Base-by-base conservation (phyloP, 1,140 invertebrate species). In the Lepidurus packardi region DNA sequence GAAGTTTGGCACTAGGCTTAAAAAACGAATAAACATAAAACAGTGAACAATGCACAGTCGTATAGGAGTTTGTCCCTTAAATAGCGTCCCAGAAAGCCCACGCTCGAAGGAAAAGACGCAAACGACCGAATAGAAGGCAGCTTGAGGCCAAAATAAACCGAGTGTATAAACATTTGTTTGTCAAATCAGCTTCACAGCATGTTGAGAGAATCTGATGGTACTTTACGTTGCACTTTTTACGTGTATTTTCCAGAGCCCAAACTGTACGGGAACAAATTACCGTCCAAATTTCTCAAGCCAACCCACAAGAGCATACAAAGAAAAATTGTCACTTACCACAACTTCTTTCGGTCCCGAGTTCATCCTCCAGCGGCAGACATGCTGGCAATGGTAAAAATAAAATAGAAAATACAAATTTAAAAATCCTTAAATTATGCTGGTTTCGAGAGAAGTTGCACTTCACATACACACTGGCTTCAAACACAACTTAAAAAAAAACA, bases 281-380 rank as follows among this genome's bases (percentile, higher is more conserved):
- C 90, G 7, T 85, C 87, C 74, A 86, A 86, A 80, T 87, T 87
- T 13, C 83, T 93, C 77, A 86, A 84, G 43, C 88, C 91, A 0
- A 84, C 84, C 76, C 86, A 87, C 80, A 84, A 86, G 78, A 88
- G 88, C 79, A 89, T 92, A 9, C 88, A 89, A 82, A 86, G 88
- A 81, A 92, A 92, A 85, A 92, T 93, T 78, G 89, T 92, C 0
- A 85, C 89, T 9, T 91, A 90, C 82, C 92, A 94, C 84, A 93
- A 94, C 84, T 91, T 90, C 82, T 93, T 93, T 83, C 87, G 93
- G 73, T 87, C 89, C 1, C 89, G 89, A 82, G 93, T 94, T 21
- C 85, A 88, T 76, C 93, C 93, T 0, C 85, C 88, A 21, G 92
- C 92, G 7, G 86, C 90, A n/a, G 92, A 94, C 84, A 94, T 94